Conservation (phyloP, 2,888 invertebrate species). For the Pelosia muscerda region DNA sequence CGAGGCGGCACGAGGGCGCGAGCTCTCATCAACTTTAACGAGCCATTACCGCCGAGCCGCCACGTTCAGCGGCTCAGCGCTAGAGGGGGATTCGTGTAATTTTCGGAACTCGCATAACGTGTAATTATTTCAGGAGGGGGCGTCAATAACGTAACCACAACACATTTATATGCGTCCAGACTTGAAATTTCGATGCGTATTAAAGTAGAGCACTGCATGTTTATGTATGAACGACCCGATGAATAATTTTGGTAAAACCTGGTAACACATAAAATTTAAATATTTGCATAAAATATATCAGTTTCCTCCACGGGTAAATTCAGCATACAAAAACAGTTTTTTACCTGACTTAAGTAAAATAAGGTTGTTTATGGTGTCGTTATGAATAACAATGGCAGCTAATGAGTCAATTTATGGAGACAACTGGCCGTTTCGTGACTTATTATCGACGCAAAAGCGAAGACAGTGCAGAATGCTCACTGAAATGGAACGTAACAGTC, state of each 20-base stretch:
- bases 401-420: constrained; percentile 77
- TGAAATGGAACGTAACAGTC: constrained; percentile 75
- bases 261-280: constrained; percentile 38
- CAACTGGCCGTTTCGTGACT: constrained; percentile 66
- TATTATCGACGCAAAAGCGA: constrained; percentile 73
- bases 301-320: constrained; percentile 34
- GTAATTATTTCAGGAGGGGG: constrained; percentile 82
- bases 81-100: constrained; percentile 76
- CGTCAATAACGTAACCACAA: constrained; percentile 79
- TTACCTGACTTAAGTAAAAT: constrained; percentile 41
- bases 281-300: constrained; percentile 45
- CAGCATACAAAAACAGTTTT: constrained; percentile 28
- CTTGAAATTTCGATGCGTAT: constrained; percentile 52
- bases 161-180: constrained; percentile 70
- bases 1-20: constrained; percentile 67
- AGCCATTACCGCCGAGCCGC: constrained; percentile 76
- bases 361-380: constrained; percentile 53
- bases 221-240: constrained; percentile 45
- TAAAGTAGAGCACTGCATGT: constrained; percentile 40
- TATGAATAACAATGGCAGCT: constrained; percentile 66
- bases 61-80: constrained; percentile 54
- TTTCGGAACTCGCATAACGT: constrained; percentile 82
- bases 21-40: constrained; percentile 85
- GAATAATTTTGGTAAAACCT: constrained; percentile 41
- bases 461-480: constrained; percentile 70